Conservation (phyloP, 2,113 vertebrate genomes). For the Cyprinodon variegatus region DNA sequence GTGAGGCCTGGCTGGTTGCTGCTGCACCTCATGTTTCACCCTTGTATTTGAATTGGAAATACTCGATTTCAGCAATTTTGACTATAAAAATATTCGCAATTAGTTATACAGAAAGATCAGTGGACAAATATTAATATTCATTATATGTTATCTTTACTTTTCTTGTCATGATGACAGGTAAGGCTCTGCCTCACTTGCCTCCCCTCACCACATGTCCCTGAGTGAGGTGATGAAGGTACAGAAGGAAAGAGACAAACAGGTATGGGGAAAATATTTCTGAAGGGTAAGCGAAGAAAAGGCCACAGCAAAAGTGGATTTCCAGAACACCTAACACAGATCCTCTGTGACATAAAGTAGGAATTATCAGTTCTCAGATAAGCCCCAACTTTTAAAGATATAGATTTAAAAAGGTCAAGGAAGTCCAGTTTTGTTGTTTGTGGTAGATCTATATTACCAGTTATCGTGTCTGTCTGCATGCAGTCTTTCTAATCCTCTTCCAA, state of each 20-base stretch:
- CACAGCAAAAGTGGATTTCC: neutral
- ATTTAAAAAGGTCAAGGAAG: constrained; percentile 60
- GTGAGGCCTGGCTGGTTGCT: no score
- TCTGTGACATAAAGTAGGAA: constrained; percentile 4
- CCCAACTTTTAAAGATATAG: constrained; percentile 34
- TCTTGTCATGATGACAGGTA: no score
- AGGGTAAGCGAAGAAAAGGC: neutral
- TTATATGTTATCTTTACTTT: no score
- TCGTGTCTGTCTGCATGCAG: constrained; percentile 51
- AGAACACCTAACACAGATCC: constrained; percentile 2
- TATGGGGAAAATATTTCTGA: neutral
- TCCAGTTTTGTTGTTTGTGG: constrained; percentile 52
- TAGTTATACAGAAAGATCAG: no score
- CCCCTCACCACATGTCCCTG: no score
- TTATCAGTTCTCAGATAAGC: constrained; percentile 38
- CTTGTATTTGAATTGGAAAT: no score
- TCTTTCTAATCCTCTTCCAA: constrained; percentile 65
- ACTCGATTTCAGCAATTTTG: no score
- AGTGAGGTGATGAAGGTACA: neutral
- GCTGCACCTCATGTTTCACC: no score
- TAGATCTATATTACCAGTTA: constrained; percentile 56
- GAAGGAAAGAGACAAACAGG: neutral
- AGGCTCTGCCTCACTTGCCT: no score
- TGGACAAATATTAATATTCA: no score
- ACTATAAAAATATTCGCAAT: no score